These are phyloP conservation scores for Callyntrura guangdongensis DNA, from an alignment of 2,888 invertebrate genomes.

Conservation along the genomic window DNA sequence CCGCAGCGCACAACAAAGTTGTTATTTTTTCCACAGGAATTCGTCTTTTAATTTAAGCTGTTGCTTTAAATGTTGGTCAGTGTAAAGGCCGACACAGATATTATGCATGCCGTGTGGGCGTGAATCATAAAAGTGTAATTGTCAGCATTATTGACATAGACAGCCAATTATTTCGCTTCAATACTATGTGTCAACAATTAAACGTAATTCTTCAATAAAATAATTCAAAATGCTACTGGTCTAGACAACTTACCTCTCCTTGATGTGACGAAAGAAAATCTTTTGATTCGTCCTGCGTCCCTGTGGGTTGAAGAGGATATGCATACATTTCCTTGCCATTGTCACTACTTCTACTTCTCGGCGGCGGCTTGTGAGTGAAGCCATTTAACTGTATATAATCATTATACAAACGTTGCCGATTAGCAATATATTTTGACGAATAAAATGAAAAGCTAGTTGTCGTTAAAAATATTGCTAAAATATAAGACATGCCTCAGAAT, in stretches of 20 bases:
- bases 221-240: background rate
- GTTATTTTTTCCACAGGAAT: background rate
- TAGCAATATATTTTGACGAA: too few relatives aligned
- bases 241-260: slow-evolving; percentile 76
- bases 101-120: background rate
- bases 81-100: background rate
- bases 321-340: slow-evolving; percentile 81
- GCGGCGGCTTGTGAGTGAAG: slow-evolving; percentile 76
- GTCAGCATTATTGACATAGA: too few relatives aligned
- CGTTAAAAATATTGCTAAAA: too few relatives aligned
- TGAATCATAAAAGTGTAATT: background rate
- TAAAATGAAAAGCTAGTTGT: too few relatives aligned
- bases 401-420: background rate
- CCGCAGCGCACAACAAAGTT: background rate
- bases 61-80: background rate
- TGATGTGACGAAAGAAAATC: slow-evolving; percentile 78
- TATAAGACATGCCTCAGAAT: slow-evolving; percentile 51
- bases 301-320: slow-evolving; percentile 79
- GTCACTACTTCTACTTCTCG: slow-evolving; percentile 79
- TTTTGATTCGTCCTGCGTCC: slow-evolving; percentile 77
- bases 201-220: background rate
- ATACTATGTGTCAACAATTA: too few relatives aligned
- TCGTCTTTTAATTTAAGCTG: too few relatives aligned
- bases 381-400: slow-evolving; percentile 75
- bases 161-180: too few relatives aligned